A percentile compares a stretch with the other conserved stretches of the same genome.
Evolutionary conservation across 2,797 vertebrate species (phyloP).

Genomic region (Sebastes diploproa): DNA sequence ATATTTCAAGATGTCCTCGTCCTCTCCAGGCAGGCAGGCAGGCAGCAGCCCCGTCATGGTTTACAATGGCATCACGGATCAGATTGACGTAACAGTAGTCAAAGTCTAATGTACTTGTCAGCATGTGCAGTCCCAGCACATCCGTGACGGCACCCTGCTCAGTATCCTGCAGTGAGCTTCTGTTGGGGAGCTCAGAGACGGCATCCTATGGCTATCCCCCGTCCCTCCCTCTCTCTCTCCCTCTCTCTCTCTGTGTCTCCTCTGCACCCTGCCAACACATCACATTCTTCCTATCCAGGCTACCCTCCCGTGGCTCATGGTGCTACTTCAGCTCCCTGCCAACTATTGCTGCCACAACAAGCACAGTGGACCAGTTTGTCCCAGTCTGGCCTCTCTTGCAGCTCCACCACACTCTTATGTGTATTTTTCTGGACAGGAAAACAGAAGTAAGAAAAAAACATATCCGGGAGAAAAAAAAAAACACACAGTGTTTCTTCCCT

Average conservation of each 20-base stretch:
- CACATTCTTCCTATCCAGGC: slow-evolving; percentile 38
- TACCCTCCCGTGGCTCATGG: slow-evolving; percentile 39
- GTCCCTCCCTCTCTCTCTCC: neutral
- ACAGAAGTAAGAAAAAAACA: slow-evolving; percentile 13
- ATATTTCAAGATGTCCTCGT: neutral
- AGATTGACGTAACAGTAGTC: slow-evolving; percentile 41
- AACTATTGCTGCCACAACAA: slow-evolving; percentile 40
- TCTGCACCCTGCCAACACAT: slow-evolving; percentile 51
- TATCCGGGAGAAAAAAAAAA: slow-evolving; percentile 1
- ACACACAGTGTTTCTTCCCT: neutral
- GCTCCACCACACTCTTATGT: slow-evolving; percentile 19
- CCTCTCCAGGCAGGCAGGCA: neutral
- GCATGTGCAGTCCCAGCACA: slow-evolving; percentile 37
- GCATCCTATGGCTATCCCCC: slow-evolving; percentile 25
- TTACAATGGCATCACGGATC: slow-evolving; percentile 24
- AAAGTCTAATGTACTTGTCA: slow-evolving; percentile 51
- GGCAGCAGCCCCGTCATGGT: neutral
- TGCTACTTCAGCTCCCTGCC: slow-evolving; percentile 50
- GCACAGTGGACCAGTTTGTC: slow-evolving; percentile 46
- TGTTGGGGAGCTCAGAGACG: slow-evolving; percentile 42
- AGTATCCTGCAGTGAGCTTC: slow-evolving; percentile 50
- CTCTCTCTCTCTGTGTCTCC: slow-evolving; percentile 3
- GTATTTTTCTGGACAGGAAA: slow-evolving; percentile 15
- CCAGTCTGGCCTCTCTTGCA: slow-evolving; percentile 26
- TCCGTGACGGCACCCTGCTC: slow-evolving; percentile 55